These are phyloP conservation scores for Hycleus phaleratus DNA, from an alignment of 1,140 invertebrate species.

Conservation along the genomic window DNA sequence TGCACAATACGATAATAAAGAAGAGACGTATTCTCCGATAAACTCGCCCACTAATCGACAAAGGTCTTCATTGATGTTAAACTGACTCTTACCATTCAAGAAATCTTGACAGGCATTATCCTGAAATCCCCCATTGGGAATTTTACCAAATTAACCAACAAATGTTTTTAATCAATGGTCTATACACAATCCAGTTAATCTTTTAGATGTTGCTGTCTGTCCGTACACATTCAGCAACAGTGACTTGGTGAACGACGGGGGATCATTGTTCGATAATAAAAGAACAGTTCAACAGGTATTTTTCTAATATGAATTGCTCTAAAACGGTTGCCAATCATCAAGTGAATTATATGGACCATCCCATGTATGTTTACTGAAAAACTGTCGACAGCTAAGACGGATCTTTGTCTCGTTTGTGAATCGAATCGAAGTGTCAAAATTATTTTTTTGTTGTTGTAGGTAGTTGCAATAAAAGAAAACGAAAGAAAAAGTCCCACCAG, in stretches of 20 bases:
- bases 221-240: conserved; percentile 5
- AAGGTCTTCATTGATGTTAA: conserved; percentile 15
- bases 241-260: conserved; percentile 22
- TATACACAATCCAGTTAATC: conserved; percentile 28
- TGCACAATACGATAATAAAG: no score
- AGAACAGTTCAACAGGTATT: conserved; percentile 32
- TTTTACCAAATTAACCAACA: conserved; percentile 33
- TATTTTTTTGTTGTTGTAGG: no score
- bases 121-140: conserved; percentile 13
- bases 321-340: conserved; percentile 23
- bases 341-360: no score
- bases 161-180: conserved; percentile 33
- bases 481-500: no score
- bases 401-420: no score
- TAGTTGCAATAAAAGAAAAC: no score
- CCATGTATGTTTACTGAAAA: no score
- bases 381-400: no score
- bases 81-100: conserved; percentile 18
- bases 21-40: no score
- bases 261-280: conserved; percentile 26
- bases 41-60: no score
- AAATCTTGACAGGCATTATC: conserved; percentile 21
- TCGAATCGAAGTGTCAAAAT: no score
- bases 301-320: conserved; percentile 8
- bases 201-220: conserved; percentile 27